These are phyloP conservation scores for Catalaphyllia jardinei DNA, from an alignment of 64 coral and sea anemone genomes.

Conservation along the genomic window DNA sequence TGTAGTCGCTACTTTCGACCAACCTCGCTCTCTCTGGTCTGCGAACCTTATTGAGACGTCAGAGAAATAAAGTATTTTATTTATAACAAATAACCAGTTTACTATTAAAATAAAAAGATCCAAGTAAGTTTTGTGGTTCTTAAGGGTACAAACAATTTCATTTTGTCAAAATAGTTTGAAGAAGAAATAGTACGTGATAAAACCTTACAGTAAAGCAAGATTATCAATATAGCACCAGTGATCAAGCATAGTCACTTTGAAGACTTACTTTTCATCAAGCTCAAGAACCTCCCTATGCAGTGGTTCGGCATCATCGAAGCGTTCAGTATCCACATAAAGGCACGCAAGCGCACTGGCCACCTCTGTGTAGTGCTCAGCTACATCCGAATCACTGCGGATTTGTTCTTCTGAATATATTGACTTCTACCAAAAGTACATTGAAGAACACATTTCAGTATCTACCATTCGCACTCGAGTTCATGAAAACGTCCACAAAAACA, in stretches of 20 bases:
- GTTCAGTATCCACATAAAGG: conserved; percentile 79
- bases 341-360: conserved; percentile 62
- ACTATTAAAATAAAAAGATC: no score
- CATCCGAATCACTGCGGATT: conserved; percentile 4
- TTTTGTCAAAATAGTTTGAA: no score
- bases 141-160: no score
- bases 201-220: no score
- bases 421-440: conserved; percentile 24
- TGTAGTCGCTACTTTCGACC: conserved; percentile 43
- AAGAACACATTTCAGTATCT: background rate
- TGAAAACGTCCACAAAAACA: background rate
- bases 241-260: no score
- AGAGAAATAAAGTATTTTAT: background rate
- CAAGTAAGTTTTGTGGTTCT: no score
- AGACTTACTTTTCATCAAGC: conserved; percentile 72
- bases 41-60: conserved; percentile 33
- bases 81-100: background rate
- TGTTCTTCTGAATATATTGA: conserved; percentile 48
- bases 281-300: conserved; percentile 79
- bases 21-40: conserved; percentile 33
- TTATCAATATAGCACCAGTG: no score
- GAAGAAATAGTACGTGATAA: no score
- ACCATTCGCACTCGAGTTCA: background rate
- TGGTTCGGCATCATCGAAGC: conserved; percentile 62
- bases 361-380: conserved; percentile 37